Evolutionary conservation across 30 jellyfish, hydroid and myxozoan genomes (phyloP).

Genomic region (Catostylus mosaicus): DNA sequence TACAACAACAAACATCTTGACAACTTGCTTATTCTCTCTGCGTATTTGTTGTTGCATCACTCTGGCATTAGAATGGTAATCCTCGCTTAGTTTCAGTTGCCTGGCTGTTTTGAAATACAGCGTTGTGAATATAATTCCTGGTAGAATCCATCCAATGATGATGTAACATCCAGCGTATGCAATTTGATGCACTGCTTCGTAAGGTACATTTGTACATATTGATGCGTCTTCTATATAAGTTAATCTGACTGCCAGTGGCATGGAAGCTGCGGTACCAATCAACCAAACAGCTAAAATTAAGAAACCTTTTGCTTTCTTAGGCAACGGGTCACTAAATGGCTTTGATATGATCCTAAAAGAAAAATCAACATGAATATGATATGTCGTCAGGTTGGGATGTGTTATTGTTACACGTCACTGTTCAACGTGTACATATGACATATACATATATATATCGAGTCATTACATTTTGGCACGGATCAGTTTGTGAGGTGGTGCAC

Average conservation of each 20-base stretch:
- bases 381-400: too few relatives aligned
- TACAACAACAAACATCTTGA: constrained; percentile 51
- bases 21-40: constrained; percentile 48
- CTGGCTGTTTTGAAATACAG: constrained; percentile 28
- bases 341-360: constrained; percentile 30
- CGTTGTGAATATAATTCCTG: constrained; percentile 14
- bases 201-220: background rate
- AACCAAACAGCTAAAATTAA: constrained; percentile 53
- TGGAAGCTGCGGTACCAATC: constrained; percentile 22
- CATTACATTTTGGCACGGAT: too few relatives aligned
- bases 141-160: constrained; percentile 53
- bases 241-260: constrained; percentile 21
- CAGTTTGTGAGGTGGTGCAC: too few relatives aligned
- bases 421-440: too few relatives aligned
- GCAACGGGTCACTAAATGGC: constrained; percentile 48
- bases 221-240: constrained; percentile 1
- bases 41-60: constrained; percentile 57
- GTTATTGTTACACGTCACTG: too few relatives aligned
- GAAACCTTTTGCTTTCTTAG: constrained; percentile 22
- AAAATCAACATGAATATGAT: too few relatives aligned
- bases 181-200: constrained; percentile 16
- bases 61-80: constrained; percentile 35
- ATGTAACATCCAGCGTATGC: constrained; percentile 31
- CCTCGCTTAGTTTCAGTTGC: constrained; percentile 42
- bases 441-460: too few relatives aligned